Evolutionary conservation across 2,113 vertebrate species (phyloP).

Genomic region (Burhinus oedicnemus): DNA sequence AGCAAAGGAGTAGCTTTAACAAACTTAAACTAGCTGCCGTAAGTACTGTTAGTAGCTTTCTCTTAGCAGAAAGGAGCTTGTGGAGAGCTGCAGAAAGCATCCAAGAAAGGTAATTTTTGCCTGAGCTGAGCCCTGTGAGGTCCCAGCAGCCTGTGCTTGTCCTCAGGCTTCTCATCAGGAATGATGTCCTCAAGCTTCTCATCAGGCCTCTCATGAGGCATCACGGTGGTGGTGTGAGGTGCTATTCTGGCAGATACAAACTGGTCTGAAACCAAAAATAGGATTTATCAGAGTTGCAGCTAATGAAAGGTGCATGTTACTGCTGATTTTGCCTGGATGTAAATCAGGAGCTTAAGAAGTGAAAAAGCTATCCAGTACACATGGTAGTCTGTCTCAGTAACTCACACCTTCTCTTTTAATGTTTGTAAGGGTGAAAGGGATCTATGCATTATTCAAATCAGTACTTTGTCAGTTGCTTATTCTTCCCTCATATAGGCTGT

Average conservation of each 20-base stretch:
- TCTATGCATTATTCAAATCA: not conserved
- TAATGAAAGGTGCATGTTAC: not conserved
- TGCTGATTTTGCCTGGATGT: not conserved
- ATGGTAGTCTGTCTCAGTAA: not conserved
- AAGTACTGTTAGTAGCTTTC: not conserved
- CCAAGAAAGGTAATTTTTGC: not conserved
- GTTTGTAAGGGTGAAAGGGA: not conserved
- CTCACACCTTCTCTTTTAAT: not conserved
- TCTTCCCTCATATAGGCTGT: not conserved
- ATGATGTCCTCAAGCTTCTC: not conserved
- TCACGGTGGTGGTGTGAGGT: not conserved
- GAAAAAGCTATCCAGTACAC: not conserved
- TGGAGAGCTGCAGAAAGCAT: not conserved
- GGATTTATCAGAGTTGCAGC: not conserved
- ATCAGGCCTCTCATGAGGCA: not conserved
- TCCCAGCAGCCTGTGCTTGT: not conserved
- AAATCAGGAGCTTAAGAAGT: not conserved
- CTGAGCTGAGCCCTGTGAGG: not conserved
- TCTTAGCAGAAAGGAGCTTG: not conserved
- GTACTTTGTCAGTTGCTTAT: not conserved
- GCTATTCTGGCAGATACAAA: not conserved
- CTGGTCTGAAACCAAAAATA: not conserved
- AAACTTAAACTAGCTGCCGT: not conserved
- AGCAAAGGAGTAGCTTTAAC: not conserved
- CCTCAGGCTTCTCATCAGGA: not conserved